Evolutionary conservation across 2,888 invertebrate species (phyloP).

Genomic region (Luperina nickerlii): DNA sequence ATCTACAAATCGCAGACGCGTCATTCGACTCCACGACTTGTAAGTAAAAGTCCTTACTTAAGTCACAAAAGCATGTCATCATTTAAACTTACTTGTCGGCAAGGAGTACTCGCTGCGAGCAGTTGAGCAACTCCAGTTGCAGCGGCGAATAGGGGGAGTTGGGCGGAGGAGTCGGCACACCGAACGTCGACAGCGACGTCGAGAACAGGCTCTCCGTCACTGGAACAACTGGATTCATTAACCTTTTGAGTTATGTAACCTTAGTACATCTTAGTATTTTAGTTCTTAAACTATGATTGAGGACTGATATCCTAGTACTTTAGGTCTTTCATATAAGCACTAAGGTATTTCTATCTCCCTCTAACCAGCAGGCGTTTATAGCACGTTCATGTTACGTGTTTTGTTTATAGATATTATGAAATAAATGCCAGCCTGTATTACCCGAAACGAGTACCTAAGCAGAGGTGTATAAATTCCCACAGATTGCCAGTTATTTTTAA

Average conservation of each 20-base stretch:
- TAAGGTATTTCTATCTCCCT: slow-evolving; percentile 36
- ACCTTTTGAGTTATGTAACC: slow-evolving; percentile 55
- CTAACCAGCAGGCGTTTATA: slow-evolving; percentile 7
- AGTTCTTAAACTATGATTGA: slow-evolving; percentile 35
- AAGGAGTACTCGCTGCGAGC: slow-evolving; percentile 88
- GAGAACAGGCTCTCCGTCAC: slow-evolving; percentile 93
- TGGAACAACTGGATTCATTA: slow-evolving; percentile 75
- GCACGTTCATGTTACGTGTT: slow-evolving; percentile 3
- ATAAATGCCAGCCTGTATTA: not conserved
- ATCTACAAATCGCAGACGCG: slow-evolving; percentile 15
- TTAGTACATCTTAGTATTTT: slow-evolving; percentile 54
- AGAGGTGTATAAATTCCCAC: not conserved
- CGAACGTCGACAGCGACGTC: slow-evolving; percentile 91
- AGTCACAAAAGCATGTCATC: slow-evolving; percentile 20
- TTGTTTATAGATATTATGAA: slow-evolving; percentile 1
- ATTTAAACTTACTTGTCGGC: slow-evolving; percentile 82
- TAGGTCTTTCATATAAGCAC: slow-evolving; percentile 36
- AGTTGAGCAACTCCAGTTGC: slow-evolving; percentile 92
- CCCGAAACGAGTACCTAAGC: not conserved
- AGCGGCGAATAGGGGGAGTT: slow-evolving; percentile 92
- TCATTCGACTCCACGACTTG: slow-evolving; percentile 6
- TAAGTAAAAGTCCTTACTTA: slow-evolving; percentile 15
- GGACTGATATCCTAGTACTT: slow-evolving; percentile 39
- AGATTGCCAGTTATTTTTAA: not conserved
- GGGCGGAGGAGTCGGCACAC: slow-evolving; percentile 93